Percentiles rank a stretch among this genome's conserved stretches.
These are phyloP conservation scores for Coranthus polyacanthus DNA, from an alignment of 2,797 vertebrate genomes.

Conservation along the genomic window DNA sequence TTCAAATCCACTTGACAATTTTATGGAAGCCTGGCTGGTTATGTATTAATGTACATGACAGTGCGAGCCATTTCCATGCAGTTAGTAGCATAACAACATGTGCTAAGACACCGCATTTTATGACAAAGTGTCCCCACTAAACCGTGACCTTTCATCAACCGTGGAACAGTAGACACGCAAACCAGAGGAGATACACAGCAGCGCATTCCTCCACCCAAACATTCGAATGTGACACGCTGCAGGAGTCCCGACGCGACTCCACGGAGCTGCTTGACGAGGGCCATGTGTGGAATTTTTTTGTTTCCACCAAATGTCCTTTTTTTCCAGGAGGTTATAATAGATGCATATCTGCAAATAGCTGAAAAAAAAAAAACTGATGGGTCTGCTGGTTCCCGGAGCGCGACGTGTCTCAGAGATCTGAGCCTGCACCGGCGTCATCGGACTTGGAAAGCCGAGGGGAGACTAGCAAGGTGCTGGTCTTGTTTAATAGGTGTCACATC, in stretches of 20 bases:
- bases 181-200: conserved; percentile 79
- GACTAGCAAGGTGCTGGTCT: conserved; percentile 59
- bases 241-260: conserved; percentile 71
- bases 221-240: conserved; percentile 82
- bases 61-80: background rate
- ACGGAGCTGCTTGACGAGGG: conserved; percentile 69
- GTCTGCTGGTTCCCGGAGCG: conserved; percentile 25
- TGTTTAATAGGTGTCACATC: conserved; percentile 74
- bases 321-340: conserved; percentile 54
- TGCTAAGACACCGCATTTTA: conserved; percentile 10
- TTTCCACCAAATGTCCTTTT: conserved; percentile 51
- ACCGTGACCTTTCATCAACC: conserved; percentile 37
- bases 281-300: conserved; percentile 80
- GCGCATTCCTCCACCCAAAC: conserved; percentile 85
- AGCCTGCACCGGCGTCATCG: conserved; percentile 53
- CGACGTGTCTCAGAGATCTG: conserved; percentile 39
- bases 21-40: too few species aligned
- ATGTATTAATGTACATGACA: too few species aligned
- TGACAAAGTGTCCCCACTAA: conserved; percentile 51
- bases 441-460: conserved; percentile 42
- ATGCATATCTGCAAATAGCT: conserved; percentile 54
- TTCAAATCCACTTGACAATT: too few species aligned
- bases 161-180: conserved; percentile 46
- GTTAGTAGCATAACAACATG: background rate
- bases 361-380: conserved; percentile 38